Base-by-base conservation (phyloP, 1,140 invertebrate species). In the Aporrectodea caliginosa region DNA sequence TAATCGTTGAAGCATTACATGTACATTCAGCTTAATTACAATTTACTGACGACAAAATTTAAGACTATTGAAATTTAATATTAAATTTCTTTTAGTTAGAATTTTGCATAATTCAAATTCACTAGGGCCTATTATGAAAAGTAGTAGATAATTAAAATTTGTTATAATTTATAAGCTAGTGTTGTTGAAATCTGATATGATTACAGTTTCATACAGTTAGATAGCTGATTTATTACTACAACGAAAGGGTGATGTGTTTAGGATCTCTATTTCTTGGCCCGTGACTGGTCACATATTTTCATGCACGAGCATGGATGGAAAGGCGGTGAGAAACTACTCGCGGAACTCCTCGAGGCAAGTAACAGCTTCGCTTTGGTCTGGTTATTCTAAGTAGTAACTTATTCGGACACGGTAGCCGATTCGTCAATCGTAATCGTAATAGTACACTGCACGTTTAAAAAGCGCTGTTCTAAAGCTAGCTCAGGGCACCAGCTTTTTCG, bases 261-360 rank as follows among this genome's bases (percentile, higher is more conserved):
- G 43, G 43, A 58, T 84, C 90, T 99, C 35, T 93, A 96, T 84
- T 99, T 99, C 88, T 91, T 99, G 2, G 94, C 99, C 0, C 90
- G 98, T 78, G 98, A 99, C 89, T 99, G 98, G 98, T 95, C 95
- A 88, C 99, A 95, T 88, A 96, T 97, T 0, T 99, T 99, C 88
- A 97, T 99, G 88, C 93, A 94, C 2, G 89, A 92, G 12, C 99
- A 98, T 89, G 98, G 98, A 0, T 90, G 92, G 0, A 89, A 93
- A 0, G 98, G 98, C 22, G 98, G 98, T 0, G 90, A 92, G 81
- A 90, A 92, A 83, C 93, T 99, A 68, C 89, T 99, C 12, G 92
- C 95, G 82, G 91, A 93, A 84, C 91, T 96, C 82, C 89, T 99
- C 22, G 91, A 95, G 90, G 93, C 95, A 82, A 83, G 82, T n/a